A percentile compares a stretch with the other conserved stretches of the same genome.
Conservation (phyloP, 2,888 invertebrate genomes). For the Tetropium fuscum region DNA sequence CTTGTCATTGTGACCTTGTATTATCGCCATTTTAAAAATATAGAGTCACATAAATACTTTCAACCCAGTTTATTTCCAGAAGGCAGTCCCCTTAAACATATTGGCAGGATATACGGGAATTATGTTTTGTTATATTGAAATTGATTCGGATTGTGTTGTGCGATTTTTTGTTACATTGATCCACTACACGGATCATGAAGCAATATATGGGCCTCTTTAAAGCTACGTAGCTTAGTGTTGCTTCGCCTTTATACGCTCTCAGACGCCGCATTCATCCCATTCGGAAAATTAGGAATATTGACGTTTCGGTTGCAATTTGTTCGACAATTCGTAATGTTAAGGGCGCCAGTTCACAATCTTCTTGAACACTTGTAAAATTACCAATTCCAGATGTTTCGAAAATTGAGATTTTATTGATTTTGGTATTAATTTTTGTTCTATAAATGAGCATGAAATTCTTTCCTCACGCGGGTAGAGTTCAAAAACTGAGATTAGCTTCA, state of each 20-base stretch:
- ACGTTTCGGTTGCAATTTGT: slow-evolving; percentile 9
- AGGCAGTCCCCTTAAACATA: neutral
- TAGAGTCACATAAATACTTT: neutral
- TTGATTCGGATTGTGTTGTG: slow-evolving; percentile 24
- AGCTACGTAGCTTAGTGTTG: slow-evolving; percentile 19
- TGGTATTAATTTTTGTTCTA: no score
- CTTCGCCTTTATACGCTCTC: slow-evolving; percentile 18
- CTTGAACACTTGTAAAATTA: no score
- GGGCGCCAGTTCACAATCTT: no score
- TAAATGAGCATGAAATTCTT: no score
- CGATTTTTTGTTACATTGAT: slow-evolving; percentile 29
- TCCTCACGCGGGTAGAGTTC: no score
- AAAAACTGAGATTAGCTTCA: no score
- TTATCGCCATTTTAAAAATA: no score
- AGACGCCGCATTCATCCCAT: slow-evolving; percentile 15
- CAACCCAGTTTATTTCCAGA: neutral
- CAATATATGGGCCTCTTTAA: slow-evolving; percentile 27
- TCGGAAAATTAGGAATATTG: slow-evolving; percentile 20
- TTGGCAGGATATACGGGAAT: slow-evolving; percentile 12
- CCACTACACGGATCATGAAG: slow-evolving; percentile 28
- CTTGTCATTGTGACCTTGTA: no score
- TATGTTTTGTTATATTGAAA: slow-evolving; percentile 17
- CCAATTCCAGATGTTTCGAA: no score
- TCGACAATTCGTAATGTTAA: no score
- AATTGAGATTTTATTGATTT: no score